Conservation (phyloP, 2,888 invertebrate species). For the Hydraecia micacea region DNA sequence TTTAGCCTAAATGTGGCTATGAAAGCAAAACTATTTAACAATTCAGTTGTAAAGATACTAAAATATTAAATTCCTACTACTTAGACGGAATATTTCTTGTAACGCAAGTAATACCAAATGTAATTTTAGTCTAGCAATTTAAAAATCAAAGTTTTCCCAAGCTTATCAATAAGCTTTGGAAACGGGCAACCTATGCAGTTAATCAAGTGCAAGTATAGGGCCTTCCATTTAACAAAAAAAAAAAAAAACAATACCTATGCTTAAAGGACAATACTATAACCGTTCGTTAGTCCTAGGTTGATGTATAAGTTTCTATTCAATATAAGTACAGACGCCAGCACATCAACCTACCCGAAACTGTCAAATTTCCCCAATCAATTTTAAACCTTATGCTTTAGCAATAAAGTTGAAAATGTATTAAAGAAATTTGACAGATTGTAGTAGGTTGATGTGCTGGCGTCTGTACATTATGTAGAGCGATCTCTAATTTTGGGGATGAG, state of each 20-base stretch:
- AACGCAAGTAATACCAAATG: too few species aligned
- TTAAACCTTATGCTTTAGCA: too few species aligned
- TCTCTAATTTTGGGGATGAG: not conserved
- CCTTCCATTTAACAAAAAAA: not conserved
- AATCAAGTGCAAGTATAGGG: not conserved
- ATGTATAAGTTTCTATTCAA: not conserved
- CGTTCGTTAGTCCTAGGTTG: not conserved
- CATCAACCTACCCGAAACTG: too few species aligned
- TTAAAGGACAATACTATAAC: not conserved
- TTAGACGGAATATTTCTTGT: not conserved
- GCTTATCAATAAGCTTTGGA: not conserved
- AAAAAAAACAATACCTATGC: not conserved
- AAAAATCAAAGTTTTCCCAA: too few species aligned
- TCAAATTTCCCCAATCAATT: too few species aligned
- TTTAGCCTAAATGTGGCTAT: not conserved
- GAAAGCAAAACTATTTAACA: not conserved
- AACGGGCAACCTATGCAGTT: not conserved
- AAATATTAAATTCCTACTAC: slow-evolving; percentile 1
- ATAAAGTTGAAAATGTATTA: too few species aligned
- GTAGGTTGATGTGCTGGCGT: too few species aligned
- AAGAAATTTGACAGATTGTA: too few species aligned
- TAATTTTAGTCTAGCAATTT: too few species aligned
- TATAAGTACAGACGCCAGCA: too few species aligned
- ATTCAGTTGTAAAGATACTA: not conserved
- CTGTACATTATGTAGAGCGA: not conserved